Evolutionary conservation across 2,797 vertebrate species (phyloP).

Genomic region (Peromyscus eremicus): DNA sequence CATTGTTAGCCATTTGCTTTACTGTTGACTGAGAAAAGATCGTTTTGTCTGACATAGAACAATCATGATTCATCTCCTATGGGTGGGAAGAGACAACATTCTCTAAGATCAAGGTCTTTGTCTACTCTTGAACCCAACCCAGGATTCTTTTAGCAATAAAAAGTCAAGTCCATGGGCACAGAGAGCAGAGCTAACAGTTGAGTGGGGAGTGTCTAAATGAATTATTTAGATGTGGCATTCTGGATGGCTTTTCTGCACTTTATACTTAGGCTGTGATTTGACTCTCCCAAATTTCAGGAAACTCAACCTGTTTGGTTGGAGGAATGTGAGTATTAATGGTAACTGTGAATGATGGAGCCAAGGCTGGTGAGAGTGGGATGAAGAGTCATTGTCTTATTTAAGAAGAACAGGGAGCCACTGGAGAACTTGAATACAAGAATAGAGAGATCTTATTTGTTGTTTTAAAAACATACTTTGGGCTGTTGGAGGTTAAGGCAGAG

Average conservation of each 20-base stretch:
- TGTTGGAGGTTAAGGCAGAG: neutral
- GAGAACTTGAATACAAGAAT: neutral
- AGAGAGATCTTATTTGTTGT: neutral
- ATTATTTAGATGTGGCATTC: neutral
- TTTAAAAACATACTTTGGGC: slow-evolving; percentile 27
- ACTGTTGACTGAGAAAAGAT: neutral
- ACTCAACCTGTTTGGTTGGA: neutral
- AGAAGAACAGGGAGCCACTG: neutral
- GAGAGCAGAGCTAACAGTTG: neutral
- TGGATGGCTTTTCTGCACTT: neutral
- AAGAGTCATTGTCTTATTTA: neutral
- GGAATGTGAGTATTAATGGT: neutral
- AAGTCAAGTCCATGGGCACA: neutral
- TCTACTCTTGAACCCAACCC: neutral
- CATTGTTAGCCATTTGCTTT: neutral
- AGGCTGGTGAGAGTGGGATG: neutral
- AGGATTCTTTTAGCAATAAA: neutral
- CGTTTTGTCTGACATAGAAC: neutral
- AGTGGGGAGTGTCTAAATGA: neutral
- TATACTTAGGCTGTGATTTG: neutral
- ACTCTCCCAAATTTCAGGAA: neutral
- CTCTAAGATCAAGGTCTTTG: neutral
- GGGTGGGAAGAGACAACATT: neutral
- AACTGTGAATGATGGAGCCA: neutral
- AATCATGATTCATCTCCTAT: neutral